Evolutionary conservation across 1,140 invertebrate species (phyloP).

Genomic region (Euura lappo): DNA sequence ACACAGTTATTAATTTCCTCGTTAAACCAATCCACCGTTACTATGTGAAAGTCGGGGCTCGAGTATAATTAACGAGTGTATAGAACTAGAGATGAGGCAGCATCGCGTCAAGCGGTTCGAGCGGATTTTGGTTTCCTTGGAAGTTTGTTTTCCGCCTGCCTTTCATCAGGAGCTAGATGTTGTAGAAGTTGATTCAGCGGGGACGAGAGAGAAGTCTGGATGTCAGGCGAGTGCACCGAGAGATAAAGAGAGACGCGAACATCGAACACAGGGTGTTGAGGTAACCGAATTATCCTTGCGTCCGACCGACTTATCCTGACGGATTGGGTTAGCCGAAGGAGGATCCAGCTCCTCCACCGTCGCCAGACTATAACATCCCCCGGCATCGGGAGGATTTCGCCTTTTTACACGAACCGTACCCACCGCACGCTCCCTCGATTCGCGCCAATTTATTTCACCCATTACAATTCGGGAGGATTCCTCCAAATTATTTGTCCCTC

Average conservation of each 20-base stretch:
- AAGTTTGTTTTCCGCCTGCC: too few species aligned
- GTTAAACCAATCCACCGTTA: too few species aligned
- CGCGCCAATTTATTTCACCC: slow-evolving; percentile 1
- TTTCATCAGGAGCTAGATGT: too few species aligned
- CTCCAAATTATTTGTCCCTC: neutral
- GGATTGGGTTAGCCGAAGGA: slow-evolving; percentile 40
- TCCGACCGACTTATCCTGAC: slow-evolving; percentile 36
- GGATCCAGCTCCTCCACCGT: neutral
- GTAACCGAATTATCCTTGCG: slow-evolving; percentile 25
- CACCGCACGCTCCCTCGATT: neutral
- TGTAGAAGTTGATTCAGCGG: too few species aligned
- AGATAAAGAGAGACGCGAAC: neutral
- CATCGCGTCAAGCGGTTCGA: too few species aligned
- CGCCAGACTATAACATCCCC: neutral
- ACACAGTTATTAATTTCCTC: too few species aligned
- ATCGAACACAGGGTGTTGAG: slow-evolving; percentile 8
- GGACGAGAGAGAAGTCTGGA: neutral
- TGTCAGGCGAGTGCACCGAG: neutral
- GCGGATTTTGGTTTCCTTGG: too few species aligned
- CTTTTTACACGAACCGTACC: neutral
- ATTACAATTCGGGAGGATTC: too few species aligned
- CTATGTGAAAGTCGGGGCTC: too few species aligned
- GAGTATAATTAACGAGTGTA: too few species aligned
- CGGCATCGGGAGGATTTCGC: neutral
- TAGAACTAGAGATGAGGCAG: too few species aligned